phyloP scores from a whole-genome alignment of 2,888 invertebrate species.

The Eristalis intricaria region DNA sequence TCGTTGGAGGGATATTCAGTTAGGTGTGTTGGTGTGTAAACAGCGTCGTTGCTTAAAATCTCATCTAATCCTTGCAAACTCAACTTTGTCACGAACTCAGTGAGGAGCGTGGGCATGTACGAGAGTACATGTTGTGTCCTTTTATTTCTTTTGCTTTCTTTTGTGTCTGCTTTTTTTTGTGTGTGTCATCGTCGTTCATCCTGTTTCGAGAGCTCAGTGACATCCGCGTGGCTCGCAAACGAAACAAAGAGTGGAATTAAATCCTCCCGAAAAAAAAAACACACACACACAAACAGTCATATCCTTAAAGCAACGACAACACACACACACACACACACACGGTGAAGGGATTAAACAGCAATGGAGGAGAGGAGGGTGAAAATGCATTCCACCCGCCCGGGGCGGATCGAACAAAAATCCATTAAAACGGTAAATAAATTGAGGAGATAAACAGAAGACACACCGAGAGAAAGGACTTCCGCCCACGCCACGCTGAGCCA shows the following conservation, averaged over 20 bases:
- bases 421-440: conserved; percentile 67
- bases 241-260: conserved; percentile 34
- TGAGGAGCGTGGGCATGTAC: neutral
- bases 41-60: conserved; percentile 55
- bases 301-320: conserved; percentile 31
- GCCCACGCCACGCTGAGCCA: neutral
- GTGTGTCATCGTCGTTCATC: neutral
- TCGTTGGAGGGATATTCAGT: conserved; percentile 9
- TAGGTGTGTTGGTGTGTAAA: conserved; percentile 40
- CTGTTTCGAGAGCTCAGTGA: neutral
- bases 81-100: conserved; percentile 60
- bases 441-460: conserved; percentile 53
- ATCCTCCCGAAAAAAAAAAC: conserved; percentile 1
- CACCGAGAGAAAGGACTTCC: conserved; percentile 17
- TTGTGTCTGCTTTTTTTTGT: neutral
- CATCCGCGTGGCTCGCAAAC: conserved; percentile 39
- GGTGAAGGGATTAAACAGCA: neutral
- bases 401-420: conserved; percentile 35
- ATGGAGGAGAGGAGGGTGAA: neutral
- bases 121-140: neutral
- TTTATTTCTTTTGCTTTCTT: neutral
- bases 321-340: neutral
- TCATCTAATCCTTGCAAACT: conserved; percentile 61
- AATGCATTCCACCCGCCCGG: neutral
- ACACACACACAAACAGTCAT: conserved; percentile 14